Evolutionary conservation across 2,888 invertebrate species (phyloP).

Genomic region (Pterobdella sp.): DNA sequence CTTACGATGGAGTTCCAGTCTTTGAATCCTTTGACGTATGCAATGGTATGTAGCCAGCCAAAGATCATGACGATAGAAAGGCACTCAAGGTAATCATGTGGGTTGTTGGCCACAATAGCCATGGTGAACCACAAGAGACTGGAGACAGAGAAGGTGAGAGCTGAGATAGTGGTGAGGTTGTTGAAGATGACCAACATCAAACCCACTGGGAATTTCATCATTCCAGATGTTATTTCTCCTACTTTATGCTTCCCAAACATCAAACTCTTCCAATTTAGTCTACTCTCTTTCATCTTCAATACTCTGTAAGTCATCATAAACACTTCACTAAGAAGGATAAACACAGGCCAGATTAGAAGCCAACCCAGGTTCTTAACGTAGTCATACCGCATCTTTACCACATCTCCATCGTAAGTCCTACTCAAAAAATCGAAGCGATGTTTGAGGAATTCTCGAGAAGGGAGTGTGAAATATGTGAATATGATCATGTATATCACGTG

Average conservation of each 20-base stretch:
- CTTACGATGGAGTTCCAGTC: conserved; percentile 46
- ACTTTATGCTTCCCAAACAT: conserved; percentile 20
- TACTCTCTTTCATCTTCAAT: background rate
- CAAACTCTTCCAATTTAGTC: background rate
- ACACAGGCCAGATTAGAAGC: conserved; percentile 28
- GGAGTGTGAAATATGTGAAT: conserved; percentile 32
- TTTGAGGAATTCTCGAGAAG: conserved; percentile 14
- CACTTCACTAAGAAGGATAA: conserved; percentile 19
- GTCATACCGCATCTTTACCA: background rate
- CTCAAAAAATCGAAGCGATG: conserved; percentile 15
- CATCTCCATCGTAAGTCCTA: background rate
- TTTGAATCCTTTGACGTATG: conserved; percentile 46
- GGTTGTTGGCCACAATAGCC: conserved; percentile 37
- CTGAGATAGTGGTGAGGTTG: conserved; percentile 30
- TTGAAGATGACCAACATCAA: conserved; percentile 27
- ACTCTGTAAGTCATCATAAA: conserved; percentile 2
- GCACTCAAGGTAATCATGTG: conserved; percentile 42
- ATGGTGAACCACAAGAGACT: conserved; percentile 43
- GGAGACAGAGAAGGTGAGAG: conserved; percentile 39
- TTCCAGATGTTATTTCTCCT: conserved; percentile 30
- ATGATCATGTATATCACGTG: conserved; percentile 31
- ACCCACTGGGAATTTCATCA: conserved; percentile 30
- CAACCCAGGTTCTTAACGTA: background rate
- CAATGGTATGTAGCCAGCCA: conserved; percentile 46
- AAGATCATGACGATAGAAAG: conserved; percentile 43